A percentile compares a stretch with the other conserved stretches of the same genome.
Conservation (phyloP, 2,888 invertebrate genomes). For the Trissoscelio sp. region DNA sequence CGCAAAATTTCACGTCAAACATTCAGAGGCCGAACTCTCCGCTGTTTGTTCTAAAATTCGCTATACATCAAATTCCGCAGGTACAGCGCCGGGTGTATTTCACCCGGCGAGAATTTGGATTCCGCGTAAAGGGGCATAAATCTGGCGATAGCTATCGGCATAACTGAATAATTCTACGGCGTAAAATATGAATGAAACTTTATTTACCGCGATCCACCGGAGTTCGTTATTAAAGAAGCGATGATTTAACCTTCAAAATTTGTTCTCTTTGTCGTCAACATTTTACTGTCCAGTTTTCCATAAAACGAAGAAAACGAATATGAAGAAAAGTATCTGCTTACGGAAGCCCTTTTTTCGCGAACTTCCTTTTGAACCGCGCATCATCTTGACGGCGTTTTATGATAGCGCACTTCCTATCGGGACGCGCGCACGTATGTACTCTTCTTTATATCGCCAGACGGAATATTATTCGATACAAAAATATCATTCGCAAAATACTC, state of each 20-base stretch:
- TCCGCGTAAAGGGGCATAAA: conserved; percentile 54
- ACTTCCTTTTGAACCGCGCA: neutral
- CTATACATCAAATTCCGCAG: conserved; percentile 53
- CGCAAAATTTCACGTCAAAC: conserved; percentile 48
- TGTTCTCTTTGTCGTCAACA: too few species aligned
- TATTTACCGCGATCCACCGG: conserved; percentile 41
- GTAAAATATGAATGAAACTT: conserved; percentile 47
- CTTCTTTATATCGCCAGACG: conserved; percentile 53
- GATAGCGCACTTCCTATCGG: conserved; percentile 26
- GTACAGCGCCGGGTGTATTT: conserved; percentile 39
- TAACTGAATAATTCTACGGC: conserved; percentile 59
- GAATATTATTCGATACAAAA: conserved; percentile 61
- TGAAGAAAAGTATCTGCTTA: conserved; percentile 4
- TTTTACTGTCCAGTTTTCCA: too few species aligned
- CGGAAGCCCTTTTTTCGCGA: neutral
- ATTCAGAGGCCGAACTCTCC: conserved; percentile 7
- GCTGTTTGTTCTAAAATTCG: conserved; percentile 61
- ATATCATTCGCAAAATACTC: conserved; percentile 58
- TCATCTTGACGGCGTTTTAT: conserved; percentile 25
- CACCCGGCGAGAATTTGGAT: conserved; percentile 47
- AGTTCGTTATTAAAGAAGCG: too few species aligned
- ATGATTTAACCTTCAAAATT: too few species aligned
- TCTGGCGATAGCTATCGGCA: conserved; percentile 62
- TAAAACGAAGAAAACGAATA: too few species aligned
- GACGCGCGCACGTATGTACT: conserved; percentile 41